Percentiles rank a stretch among this genome's conserved stretches.
Evolutionary conservation across 2,888 invertebrate species (phyloP).

Genomic region (Barypeithes pellucidus): DNA sequence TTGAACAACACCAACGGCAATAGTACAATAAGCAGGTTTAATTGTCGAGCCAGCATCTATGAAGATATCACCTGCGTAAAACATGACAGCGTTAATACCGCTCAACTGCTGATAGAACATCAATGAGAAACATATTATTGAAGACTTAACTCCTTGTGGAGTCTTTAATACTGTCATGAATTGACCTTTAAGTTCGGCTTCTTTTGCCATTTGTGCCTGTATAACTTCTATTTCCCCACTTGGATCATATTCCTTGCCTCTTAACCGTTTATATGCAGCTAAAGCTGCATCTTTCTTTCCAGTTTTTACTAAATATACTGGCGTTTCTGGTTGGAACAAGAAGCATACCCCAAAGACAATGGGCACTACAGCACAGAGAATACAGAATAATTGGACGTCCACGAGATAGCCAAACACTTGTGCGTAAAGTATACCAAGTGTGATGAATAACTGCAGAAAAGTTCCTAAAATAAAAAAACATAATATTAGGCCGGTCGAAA

Average conservation of each 20-base stretch:
- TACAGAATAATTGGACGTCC: slow-evolving; percentile 75
- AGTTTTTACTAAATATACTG: slow-evolving; percentile 80
- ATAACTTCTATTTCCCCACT: slow-evolving; percentile 72
- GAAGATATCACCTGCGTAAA: slow-evolving; percentile 85
- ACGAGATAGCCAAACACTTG: slow-evolving; percentile 79
- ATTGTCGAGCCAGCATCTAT: slow-evolving; percentile 70
- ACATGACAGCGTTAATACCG: slow-evolving; percentile 88
- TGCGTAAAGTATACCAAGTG: slow-evolving; percentile 86
- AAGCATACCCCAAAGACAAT: slow-evolving; percentile 81
- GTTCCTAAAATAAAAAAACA: slow-evolving; percentile 72
- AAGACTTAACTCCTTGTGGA: slow-evolving; percentile 77
- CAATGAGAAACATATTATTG: slow-evolving; percentile 82
- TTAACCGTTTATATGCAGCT: slow-evolving; percentile 79
- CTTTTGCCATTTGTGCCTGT: slow-evolving; percentile 72
- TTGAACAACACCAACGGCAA: slow-evolving; percentile 83
- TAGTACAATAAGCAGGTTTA: slow-evolving; percentile 66
- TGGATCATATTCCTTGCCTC: slow-evolving; percentile 81
- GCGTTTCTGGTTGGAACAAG: slow-evolving; percentile 91
- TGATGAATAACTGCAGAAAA: slow-evolving; percentile 89
- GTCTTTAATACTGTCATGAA: slow-evolving; percentile 75
- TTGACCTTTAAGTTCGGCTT: slow-evolving; percentile 70
- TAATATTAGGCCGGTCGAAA: no score
- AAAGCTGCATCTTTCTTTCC: slow-evolving; percentile 79
- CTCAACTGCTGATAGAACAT: slow-evolving; percentile 93
- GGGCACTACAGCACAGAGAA: slow-evolving; percentile 79